Conservation (phyloP, 23 tunicate species). For the Pegea sp. region DNA sequence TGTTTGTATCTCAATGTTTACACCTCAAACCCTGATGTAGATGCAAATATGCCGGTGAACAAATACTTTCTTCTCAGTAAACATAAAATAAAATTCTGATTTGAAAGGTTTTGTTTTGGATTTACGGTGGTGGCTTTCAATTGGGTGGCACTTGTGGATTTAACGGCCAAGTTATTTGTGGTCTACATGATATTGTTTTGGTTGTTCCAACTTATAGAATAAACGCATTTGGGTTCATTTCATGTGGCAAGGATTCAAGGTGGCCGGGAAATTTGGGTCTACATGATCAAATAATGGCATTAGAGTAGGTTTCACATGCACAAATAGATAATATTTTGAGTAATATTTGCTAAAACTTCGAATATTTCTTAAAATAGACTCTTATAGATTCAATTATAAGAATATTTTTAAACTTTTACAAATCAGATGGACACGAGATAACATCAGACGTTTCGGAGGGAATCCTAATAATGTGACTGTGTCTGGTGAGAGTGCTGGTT, state of each 20-base stretch:
- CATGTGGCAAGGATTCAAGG: conserved; percentile 14
- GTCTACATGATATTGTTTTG: conserved; percentile 42
- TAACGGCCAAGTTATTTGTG: conserved; percentile 16
- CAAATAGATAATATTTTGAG: too few species aligned
- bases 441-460: conserved; percentile 8
- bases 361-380: too few species aligned
- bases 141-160: conserved; percentile 10
- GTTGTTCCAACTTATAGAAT: conserved; percentile 57
- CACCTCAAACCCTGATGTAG: conserved; percentile 5
- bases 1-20: conserved; percentile 27
- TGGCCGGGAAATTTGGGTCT: conserved; percentile 65
- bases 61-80: too few species aligned
- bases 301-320: conserved; percentile 21
- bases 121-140: conserved; percentile 54
- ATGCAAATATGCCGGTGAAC: conserved; percentile 17
- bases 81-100: not conserved
- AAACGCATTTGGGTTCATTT: conserved; percentile 28
- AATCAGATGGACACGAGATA: conserved; percentile 6
- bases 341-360: too few species aligned
- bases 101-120: conserved; percentile 40
- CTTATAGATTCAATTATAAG: too few species aligned
- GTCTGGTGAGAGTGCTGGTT: conserved; percentile 16
- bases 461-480: conserved; percentile 10
- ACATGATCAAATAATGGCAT: conserved; percentile 33
- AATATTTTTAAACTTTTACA: too few species aligned